Percentiles rank a stretch among this genome's conserved stretches.
phyloP scores from a whole-genome alignment of 2,797 vertebrate species.

The Sarcophilus harrisii region DNA sequence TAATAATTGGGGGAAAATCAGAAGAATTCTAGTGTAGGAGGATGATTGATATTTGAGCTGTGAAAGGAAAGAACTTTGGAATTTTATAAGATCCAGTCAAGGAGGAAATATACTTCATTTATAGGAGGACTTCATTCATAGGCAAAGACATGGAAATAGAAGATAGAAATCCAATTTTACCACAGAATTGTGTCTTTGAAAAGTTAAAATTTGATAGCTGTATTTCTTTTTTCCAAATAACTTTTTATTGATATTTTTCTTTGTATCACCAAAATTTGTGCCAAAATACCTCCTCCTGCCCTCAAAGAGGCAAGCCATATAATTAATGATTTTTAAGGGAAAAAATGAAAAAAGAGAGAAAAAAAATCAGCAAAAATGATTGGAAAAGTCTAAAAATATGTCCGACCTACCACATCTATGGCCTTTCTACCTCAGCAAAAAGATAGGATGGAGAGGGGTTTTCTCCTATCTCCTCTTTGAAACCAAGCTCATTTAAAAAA shows the following conservation, averaged over 20 bases:
- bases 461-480: not conserved
- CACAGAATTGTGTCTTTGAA: not conserved
- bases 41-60: not conserved
- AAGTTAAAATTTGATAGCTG: not conserved
- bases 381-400: not conserved
- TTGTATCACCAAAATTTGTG: not conserved
- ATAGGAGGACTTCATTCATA: not conserved
- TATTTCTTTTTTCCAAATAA: not conserved
- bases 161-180: not conserved
- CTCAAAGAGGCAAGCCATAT: not conserved
- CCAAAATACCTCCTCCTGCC: not conserved
- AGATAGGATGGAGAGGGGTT: not conserved
- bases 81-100: not conserved
- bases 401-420: not conserved
- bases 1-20: not conserved
- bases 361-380: not conserved
- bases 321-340: not conserved
- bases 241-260: not conserved
- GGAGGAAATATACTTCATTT: not conserved
- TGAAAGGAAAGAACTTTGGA: not conserved
- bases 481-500: not conserved
- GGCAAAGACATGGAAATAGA: not conserved
- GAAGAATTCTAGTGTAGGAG: not conserved
- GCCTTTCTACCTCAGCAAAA: not conserved
- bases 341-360: not conserved